Conservation (phyloP, 2,113 vertebrate species). For the Chaetops frenatus region DNA sequence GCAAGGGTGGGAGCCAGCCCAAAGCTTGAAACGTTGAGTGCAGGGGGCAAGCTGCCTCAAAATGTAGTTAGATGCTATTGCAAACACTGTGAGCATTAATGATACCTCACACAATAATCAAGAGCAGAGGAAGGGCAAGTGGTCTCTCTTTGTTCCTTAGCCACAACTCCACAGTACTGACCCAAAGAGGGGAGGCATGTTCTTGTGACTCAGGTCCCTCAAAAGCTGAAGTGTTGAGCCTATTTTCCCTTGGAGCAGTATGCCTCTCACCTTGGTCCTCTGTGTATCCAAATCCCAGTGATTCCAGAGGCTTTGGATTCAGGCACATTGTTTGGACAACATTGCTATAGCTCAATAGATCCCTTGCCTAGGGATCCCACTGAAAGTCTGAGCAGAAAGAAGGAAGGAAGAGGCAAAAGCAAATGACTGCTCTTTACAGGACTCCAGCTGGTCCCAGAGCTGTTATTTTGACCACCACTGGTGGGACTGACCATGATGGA, state of each 20-base stretch:
- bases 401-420: not conserved
- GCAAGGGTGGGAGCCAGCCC: not conserved
- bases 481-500: not conserved
- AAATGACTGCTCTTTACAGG: not conserved
- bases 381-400: not conserved
- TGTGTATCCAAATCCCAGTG: not conserved
- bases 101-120: accelerated
- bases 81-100: not conserved
- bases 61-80: not conserved
- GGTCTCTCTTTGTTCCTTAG: not conserved
- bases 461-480: not conserved
- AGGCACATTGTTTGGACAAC: not conserved
- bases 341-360: accelerated
- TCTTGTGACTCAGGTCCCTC: not conserved
- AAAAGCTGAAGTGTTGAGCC: not conserved
- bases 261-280: not conserved
- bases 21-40: not conserved
- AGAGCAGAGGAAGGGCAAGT: not conserved
- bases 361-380: not conserved
- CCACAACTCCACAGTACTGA: accelerated
- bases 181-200: not conserved
- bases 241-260: not conserved
- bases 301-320: not conserved
- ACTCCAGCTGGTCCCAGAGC: not conserved
- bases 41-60: not conserved